phyloP scores from a whole-genome alignment of 2,113 vertebrate genomes.

The Alectura lathami region DNA sequence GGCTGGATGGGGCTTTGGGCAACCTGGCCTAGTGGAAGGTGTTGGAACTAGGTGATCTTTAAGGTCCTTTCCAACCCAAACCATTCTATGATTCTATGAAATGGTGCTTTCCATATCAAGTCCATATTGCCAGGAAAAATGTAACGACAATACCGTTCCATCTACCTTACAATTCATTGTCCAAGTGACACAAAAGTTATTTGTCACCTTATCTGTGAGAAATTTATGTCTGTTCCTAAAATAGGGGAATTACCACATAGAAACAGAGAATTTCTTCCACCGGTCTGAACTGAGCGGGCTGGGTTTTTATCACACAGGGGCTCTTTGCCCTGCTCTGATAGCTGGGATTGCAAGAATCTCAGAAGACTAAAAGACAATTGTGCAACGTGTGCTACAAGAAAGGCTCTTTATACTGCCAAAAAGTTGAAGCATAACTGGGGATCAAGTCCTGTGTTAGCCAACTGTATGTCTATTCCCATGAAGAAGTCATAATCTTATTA shows the following conservation, averaged over 20 bases:
- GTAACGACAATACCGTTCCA: not conserved
- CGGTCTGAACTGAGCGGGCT: not conserved
- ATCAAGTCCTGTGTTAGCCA: not conserved
- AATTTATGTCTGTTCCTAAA: not conserved
- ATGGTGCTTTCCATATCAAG: not conserved
- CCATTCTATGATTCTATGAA: too few relatives aligned
- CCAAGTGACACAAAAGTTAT: not conserved
- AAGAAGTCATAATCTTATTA: not conserved
- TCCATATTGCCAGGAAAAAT: not conserved
- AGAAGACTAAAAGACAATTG: not conserved
- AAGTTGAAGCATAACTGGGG: not conserved
- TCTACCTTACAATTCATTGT: not conserved
- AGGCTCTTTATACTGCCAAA: not conserved
- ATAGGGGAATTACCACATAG: not conserved
- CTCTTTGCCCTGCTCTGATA: not conserved
- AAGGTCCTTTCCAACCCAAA: too few relatives aligned
- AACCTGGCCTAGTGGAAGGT: too few relatives aligned
- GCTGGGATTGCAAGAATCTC: not conserved
- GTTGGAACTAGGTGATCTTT: too few relatives aligned
- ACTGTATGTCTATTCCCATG: not conserved
- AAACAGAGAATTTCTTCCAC: not conserved
- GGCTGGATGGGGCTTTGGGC: too few relatives aligned
- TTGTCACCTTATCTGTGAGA: not conserved
- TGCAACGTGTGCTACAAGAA: not conserved
- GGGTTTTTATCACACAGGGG: not conserved